A percentile compares a stretch with the other conserved stretches of the same genome.
Conservation (phyloP, 2,113 vertebrate species). For the Calonectris borealis region DNA sequence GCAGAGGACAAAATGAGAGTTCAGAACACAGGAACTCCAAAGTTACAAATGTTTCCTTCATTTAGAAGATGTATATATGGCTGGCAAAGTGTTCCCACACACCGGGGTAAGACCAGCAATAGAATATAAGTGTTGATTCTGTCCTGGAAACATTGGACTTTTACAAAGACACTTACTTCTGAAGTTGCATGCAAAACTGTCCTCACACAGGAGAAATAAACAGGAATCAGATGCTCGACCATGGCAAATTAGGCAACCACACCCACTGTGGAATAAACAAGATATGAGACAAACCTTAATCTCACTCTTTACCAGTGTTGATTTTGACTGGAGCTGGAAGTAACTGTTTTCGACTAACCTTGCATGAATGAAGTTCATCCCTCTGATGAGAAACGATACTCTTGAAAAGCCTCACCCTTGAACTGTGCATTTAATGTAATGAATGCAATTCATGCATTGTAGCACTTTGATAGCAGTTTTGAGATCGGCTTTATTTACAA, state of each 20-base stretch:
- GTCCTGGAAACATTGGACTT: not conserved
- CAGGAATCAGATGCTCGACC: not conserved
- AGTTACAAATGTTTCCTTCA: not conserved
- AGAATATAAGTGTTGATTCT: not conserved
- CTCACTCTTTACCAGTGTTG: not conserved
- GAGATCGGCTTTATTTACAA: not conserved
- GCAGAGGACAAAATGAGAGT: not conserved
- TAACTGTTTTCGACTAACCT: not conserved
- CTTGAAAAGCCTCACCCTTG: not conserved
- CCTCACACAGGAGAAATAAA: not conserved
- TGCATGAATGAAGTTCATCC: not conserved
- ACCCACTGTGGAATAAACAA: not conserved
- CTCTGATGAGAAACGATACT: not conserved
- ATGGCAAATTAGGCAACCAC: not conserved
- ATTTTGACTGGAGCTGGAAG: not conserved
- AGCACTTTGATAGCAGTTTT: not conserved
- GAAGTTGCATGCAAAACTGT: not conserved
- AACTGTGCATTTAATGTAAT: not conserved
- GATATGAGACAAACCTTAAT: rapidly evolving
- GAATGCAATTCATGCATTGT: not conserved
- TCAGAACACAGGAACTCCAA: not conserved
- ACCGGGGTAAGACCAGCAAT: not conserved
- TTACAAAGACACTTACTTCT: not conserved
- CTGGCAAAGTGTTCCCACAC: not conserved
- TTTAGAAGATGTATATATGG: not conserved